A percentile compares a stretch with the other conserved stretches of the same genome.
phyloP scores from a whole-genome alignment of 1,140 invertebrate genomes.

The Micrasema minimum region DNA sequence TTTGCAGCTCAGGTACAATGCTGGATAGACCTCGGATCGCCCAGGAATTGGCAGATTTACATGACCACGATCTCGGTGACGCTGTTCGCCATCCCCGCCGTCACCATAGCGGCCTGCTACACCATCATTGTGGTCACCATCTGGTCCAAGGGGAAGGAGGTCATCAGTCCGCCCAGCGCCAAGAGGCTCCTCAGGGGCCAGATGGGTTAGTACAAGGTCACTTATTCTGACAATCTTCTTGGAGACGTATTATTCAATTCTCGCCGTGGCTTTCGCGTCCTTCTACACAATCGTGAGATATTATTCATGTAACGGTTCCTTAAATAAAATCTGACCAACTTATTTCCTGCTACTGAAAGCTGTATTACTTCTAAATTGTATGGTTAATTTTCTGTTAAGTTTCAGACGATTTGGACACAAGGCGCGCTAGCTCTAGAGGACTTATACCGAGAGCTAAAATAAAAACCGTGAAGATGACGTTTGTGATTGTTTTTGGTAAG shows the following conservation, averaged over 20 bases:
- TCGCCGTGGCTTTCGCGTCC: too few relatives aligned
- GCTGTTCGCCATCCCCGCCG: conserved; percentile 87
- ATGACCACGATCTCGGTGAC: conserved; percentile 85
- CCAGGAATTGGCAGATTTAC: conserved; percentile 88
- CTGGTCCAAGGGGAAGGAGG: conserved; percentile 82
- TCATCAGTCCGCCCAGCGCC: conserved; percentile 67
- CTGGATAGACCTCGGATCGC: conserved; percentile 86
- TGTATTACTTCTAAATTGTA: not conserved
- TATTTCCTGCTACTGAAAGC: too few relatives aligned
- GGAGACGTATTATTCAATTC: too few relatives aligned
- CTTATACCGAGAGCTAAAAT: conserved; percentile 95
- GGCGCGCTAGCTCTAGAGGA: conserved; percentile 82
- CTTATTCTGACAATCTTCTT: too few relatives aligned
- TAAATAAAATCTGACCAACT: too few relatives aligned
- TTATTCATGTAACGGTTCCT: too few relatives aligned
- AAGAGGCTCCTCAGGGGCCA: conserved; percentile 60
- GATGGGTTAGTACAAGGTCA: conserved; percentile 57
- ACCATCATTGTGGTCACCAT: conserved; percentile 92
- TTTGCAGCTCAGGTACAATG: conserved; percentile 79
- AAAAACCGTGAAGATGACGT: conserved; percentile 97
- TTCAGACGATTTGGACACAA: conserved; percentile 68
- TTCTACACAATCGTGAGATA: too few relatives aligned
- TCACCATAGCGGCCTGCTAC: conserved; percentile 93
- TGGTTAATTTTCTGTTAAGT: conserved; percentile 55
- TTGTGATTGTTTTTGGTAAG: conserved; percentile 94